Percentiles rank a stretch among this genome's conserved stretches.
Evolutionary conservation across 37 sponge, comb jelly and placozoan species (phyloP).

Genomic region (Amphimedon queenslandica): DNA sequence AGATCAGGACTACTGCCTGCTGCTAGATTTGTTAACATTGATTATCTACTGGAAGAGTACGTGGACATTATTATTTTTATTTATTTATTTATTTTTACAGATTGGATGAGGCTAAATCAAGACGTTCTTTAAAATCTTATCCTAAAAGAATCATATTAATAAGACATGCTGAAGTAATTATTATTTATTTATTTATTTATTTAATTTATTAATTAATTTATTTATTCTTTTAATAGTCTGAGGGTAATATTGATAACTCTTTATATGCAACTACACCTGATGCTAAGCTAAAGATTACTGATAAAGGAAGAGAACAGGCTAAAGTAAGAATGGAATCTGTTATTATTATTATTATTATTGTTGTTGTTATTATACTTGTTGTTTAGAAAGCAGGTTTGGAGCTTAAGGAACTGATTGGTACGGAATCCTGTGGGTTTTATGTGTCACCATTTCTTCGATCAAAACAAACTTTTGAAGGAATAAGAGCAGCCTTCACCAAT

Average conservation of each 20-base stretch:
- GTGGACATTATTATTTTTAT: neutral
- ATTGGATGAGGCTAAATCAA: slow-evolving; percentile 14
- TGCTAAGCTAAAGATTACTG: slow-evolving; percentile 53
- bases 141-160: slow-evolving; percentile 75
- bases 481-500: slow-evolving; percentile 49
- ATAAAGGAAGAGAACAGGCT: slow-evolving; percentile 57
- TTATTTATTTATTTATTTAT: neutral
- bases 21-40: slow-evolving; percentile 9
- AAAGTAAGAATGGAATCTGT: slow-evolving; percentile 24
- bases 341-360: neutral
- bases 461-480: slow-evolving; percentile 51
- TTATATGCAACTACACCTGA: slow-evolving; percentile 60
- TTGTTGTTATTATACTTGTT: neutral
- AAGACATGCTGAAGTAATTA: slow-evolving; percentile 58
- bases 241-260: slow-evolving; percentile 67
- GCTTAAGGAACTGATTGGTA: slow-evolving; percentile 52
- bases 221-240: slow-evolving; percentile 36
- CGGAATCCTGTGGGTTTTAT: slow-evolving; percentile 71
- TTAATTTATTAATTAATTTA: neutral
- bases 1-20: slow-evolving; percentile 28
- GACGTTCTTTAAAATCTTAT: slow-evolving; percentile 14
- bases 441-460: slow-evolving; percentile 78
- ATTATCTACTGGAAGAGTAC: slow-evolving; percentile 42
- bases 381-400: slow-evolving; percentile 59
- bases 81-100: neutral